Percentiles rank a stretch among this genome's conserved stretches.
These are phyloP conservation scores for Cherax destructor DNA, from an alignment of 1,140 invertebrate genomes.

Conservation along the genomic window DNA sequence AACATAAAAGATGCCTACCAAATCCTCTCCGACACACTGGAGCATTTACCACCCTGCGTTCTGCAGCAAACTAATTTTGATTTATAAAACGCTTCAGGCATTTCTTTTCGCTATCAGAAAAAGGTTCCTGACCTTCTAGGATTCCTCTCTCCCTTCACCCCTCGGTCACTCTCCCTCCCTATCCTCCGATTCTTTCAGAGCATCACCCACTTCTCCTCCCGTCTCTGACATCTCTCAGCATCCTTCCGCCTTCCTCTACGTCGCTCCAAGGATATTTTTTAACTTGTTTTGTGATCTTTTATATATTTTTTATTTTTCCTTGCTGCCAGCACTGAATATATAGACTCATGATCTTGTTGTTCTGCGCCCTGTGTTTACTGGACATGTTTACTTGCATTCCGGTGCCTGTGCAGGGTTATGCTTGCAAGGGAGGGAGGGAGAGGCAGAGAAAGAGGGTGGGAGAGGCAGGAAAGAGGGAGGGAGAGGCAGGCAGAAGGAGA, in stretches of 20 bases:
- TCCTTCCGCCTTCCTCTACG: not conserved
- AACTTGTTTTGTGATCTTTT: not conserved
- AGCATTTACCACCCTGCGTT: no score
- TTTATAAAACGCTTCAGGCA: no score
- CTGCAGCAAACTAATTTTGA: no score
- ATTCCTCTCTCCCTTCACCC: no score
- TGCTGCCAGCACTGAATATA: not conserved
- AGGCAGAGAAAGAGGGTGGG: not conserved
- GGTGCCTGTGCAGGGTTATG: not conserved
- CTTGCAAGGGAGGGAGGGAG: not conserved
- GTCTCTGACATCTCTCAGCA: not conserved
- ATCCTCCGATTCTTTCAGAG: no score
- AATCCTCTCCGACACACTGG: no score
- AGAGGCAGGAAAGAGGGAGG: no score
- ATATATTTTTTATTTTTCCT: not conserved
- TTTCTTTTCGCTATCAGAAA: no score
- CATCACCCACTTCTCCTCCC: not conserved
- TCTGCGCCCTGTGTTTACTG: not conserved
- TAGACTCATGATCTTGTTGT: not conserved
- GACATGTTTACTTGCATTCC: not conserved
- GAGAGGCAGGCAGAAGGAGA: no score
- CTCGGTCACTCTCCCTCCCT: no score
- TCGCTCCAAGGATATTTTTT: not conserved
- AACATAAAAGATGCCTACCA: no score
- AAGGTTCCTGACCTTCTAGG: no score